A percentile compares a stretch with the other conserved stretches of the same genome.
Evolutionary conservation across 1,140 invertebrate genomes (phyloP).

Genomic region (Drosophila nasuta): DNA sequence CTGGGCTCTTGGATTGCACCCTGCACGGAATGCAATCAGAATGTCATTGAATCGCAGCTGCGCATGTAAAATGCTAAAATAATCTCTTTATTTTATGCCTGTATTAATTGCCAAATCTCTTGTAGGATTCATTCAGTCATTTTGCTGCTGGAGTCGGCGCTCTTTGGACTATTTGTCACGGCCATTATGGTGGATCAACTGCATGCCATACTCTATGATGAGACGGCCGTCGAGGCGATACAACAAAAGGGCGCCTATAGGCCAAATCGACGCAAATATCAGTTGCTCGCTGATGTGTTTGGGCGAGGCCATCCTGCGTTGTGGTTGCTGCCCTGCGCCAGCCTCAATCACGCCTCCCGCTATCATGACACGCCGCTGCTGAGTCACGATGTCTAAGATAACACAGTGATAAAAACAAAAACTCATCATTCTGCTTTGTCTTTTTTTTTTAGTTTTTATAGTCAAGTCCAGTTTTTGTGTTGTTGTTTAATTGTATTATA

Average conservation of each 20-base stretch:
- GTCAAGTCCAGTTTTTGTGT: too few species aligned
- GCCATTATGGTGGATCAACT: conserved; percentile 96
- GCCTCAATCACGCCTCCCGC: conserved; percentile 85
- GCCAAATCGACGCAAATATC: conserved; percentile 89
- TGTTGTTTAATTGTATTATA: conserved; percentile 64
- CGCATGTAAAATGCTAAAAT: conserved; percentile 89
- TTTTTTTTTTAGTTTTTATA: conserved; percentile 47
- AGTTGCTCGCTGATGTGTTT: conserved; percentile 92
- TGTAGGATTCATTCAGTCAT: conserved; percentile 93
- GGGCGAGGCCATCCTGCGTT: conserved; percentile 89
- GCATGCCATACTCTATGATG: conserved; percentile 92
- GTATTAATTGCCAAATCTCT: not conserved
- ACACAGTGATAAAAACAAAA: conserved; percentile 1
- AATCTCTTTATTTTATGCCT: not conserved
- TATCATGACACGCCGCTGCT: conserved; percentile 86
- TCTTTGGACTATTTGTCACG: conserved; percentile 96
- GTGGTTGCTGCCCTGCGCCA: conserved; percentile 89
- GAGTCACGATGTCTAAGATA: conserved; percentile 86
- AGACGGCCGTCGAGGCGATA: conserved; percentile 90
- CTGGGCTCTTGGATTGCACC: conserved; percentile 91
- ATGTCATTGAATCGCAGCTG: conserved; percentile 89
- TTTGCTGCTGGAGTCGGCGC: conserved; percentile 91
- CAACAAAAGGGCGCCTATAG: conserved; percentile 89
- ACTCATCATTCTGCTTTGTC: conserved; percentile 16
- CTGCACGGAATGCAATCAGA: conserved; percentile 89